A percentile compares a stretch with the other conserved stretches of the same genome.
Conservation (phyloP, 2,797 vertebrate genomes). For the Streptopelia turtur region DNA sequence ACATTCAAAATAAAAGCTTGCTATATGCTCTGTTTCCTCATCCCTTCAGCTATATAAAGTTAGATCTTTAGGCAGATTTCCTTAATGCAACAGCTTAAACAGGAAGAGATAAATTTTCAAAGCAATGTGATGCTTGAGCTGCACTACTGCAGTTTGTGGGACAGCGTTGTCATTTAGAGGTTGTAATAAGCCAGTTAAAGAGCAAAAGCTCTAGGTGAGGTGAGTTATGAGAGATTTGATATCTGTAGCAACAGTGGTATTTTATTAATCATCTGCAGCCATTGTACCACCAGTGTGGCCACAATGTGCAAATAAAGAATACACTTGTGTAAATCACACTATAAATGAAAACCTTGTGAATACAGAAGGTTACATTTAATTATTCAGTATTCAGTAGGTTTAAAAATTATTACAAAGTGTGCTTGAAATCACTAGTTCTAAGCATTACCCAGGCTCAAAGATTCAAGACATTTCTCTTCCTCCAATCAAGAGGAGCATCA, state of each 20-base stretch:
- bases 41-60: background rate
- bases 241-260: background rate
- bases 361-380: background rate
- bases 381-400: background rate
- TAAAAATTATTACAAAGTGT: background rate
- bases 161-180: background rate
- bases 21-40: background rate
- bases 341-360: background rate
- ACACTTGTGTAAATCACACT: background rate
- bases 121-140: background rate
- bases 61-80: background rate
- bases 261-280: background rate
- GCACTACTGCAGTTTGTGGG: background rate
- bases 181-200: background rate
- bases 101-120: background rate
- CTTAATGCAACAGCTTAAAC: background rate
- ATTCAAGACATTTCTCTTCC: background rate
- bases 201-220: background rate
- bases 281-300: background rate
- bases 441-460: background rate
- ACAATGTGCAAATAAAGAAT: background rate
- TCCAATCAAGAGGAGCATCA: background rate
- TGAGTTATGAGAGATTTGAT: background rate
- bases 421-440: background rate
- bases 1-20: constrained; percentile 1